A percentile compares a stretch with the other conserved stretches of the same genome.
Conservation (phyloP, 2,888 invertebrate species). For the Tetragnatha montana region DNA sequence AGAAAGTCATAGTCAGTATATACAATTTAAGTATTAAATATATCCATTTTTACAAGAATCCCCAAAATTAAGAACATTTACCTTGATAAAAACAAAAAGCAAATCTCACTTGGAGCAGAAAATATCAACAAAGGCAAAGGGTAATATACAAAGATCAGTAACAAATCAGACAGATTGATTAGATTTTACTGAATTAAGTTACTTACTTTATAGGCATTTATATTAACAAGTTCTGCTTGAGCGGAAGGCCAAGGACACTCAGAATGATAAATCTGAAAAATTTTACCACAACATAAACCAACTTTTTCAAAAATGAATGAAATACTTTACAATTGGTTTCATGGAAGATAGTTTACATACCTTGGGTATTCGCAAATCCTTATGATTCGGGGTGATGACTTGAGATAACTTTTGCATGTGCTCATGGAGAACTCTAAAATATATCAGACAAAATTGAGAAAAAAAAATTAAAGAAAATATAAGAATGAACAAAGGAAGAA, state of each 20-base stretch:
- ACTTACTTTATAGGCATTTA: slow-evolving; percentile 87
- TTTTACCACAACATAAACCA: neutral
- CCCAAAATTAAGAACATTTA: no score
- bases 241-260: slow-evolving; percentile 98
- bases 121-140: no score
- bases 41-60: no score
- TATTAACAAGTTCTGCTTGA: slow-evolving; percentile 89
- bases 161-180: neutral
- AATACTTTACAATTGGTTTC: no score
- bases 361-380: slow-evolving; percentile 87
- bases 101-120: no score
- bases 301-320: neutral
- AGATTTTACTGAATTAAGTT: neutral
- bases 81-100: no score
- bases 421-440: slow-evolving; percentile 85
- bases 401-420: slow-evolving; percentile 89
- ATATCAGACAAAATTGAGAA: no score
- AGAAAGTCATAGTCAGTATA: no score
- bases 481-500: neutral
- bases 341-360: slow-evolving; percentile 72
- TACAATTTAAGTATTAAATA: no score
- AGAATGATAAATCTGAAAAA: slow-evolving; percentile 83
- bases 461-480: no score
- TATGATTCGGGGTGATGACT: slow-evolving; percentile 86
- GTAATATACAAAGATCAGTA: no score